phyloP scores from a whole-genome alignment of 2,113 vertebrate genomes.

The Emydura subglobosa region DNA sequence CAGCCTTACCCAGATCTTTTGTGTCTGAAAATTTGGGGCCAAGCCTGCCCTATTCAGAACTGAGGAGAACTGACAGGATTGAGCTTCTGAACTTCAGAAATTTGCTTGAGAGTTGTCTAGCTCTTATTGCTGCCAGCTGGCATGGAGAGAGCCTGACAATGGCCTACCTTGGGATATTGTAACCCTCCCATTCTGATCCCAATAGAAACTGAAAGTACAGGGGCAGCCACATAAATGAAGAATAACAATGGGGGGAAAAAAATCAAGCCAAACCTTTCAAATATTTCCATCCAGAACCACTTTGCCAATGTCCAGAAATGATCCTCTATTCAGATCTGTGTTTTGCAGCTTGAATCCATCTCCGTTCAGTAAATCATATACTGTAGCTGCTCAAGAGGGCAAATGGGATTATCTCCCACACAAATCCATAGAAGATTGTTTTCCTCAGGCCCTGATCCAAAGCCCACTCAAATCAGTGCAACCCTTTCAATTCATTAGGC shows the following conservation, averaged over 20 bases:
- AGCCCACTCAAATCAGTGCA: neutral
- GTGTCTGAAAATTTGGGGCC: neutral
- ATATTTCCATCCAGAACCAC: neutral
- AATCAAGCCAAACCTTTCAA: neutral
- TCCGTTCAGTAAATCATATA: neutral
- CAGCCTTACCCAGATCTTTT: neutral
- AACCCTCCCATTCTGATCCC: neutral
- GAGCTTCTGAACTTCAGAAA: neutral
- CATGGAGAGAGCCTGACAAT: neutral
- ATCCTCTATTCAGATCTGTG: neutral
- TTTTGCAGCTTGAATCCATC: neutral
- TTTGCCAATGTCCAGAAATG: neutral
- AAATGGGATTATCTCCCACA: neutral
- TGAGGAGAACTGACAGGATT: neutral
- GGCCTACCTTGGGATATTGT: neutral
- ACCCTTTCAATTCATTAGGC: neutral
- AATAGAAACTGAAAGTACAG: neutral
- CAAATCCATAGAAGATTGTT: neutral
- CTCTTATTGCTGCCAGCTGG: neutral
- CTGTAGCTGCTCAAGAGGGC: neutral
- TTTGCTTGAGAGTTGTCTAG: neutral
- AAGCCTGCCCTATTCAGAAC: neutral
- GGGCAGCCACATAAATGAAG: neutral
- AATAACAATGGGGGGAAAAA: neutral
- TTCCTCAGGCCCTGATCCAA: neutral